Percentiles rank a stretch among this genome's conserved stretches.
Conservation (phyloP, 1,140 invertebrate genomes). For the Bombus breviceps region DNA sequence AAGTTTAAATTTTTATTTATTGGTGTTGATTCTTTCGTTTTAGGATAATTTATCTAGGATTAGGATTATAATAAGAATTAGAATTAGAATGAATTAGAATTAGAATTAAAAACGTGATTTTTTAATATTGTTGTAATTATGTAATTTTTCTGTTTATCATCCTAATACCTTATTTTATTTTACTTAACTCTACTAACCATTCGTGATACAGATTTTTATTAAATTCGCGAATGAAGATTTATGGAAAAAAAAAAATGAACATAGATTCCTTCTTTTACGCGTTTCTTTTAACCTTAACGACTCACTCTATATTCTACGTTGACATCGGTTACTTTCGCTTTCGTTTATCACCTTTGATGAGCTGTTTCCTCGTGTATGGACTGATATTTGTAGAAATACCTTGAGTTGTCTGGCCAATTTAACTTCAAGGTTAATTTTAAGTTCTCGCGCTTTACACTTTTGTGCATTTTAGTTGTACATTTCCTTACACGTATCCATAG, state of each 20-base stretch:
- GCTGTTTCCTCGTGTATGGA: not conserved
- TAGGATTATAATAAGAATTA: too few relatives aligned
- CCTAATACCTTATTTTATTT: not conserved
- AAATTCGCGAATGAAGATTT: not conserved
- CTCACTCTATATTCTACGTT: conserved; percentile 21
- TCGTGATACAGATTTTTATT: not conserved
- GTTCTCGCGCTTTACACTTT: not conserved
- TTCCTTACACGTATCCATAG: not conserved
- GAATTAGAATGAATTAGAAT: too few relatives aligned
- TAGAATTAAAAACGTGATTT: too few relatives aligned
- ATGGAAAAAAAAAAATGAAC: not conserved
- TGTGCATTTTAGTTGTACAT: not conserved
- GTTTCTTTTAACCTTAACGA: conserved; percentile 10
- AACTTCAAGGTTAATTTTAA: not conserved
- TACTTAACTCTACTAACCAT: not conserved
- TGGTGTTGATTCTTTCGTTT: too few relatives aligned
- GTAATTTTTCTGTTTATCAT: too few relatives aligned
- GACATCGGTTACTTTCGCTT: conserved; percentile 21
- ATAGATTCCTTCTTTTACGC: too few relatives aligned
- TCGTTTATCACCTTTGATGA: conserved; percentile 22
- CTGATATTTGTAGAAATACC: conserved; percentile 6
- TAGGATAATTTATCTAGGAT: too few relatives aligned
- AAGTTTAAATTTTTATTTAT: too few relatives aligned
- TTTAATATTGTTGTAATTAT: too few relatives aligned
- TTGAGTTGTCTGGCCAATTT: not conserved